Conservation (phyloP, 2,113 vertebrate species). For the Calypte anna region DNA sequence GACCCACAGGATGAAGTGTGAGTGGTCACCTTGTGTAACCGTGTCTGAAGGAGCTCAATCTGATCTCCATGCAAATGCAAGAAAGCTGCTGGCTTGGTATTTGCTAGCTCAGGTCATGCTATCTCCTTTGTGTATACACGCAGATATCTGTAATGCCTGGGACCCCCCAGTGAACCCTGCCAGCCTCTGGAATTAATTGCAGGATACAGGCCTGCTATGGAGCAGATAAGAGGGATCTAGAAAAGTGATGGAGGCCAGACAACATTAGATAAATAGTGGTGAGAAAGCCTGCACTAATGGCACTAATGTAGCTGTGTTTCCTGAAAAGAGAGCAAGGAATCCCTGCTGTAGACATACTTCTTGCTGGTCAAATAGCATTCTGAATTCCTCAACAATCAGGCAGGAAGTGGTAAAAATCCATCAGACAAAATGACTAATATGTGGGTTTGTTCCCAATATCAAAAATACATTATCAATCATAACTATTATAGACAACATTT, state of each 20-base stretch:
- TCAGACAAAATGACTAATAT: conserved; percentile 4
- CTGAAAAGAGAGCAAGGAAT: conserved; percentile 32
- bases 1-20: neutral
- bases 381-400: conserved; percentile 39
- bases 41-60: neutral
- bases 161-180: rapidly evolving
- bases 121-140: neutral
- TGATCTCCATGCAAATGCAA: neutral
- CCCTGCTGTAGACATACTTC: neutral
- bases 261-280: conserved; percentile 16
- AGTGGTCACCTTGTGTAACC: neutral
- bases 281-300: neutral
- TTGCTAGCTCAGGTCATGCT: neutral
- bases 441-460: conserved; percentile 16
- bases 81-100: neutral
- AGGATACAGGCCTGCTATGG: neutral
- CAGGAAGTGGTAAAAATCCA: conserved; percentile 51
- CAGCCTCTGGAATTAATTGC: neutral
- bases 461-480: conserved; percentile 4
- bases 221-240: neutral
- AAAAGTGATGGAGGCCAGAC: neutral
- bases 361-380: neutral
- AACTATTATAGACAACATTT: neutral
- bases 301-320: neutral
- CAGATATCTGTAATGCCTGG: neutral